Percentiles rank a stretch among this genome's conserved stretches.
Evolutionary conservation across 2,113 vertebrate species (phyloP).

Genomic region (Irena cyanogastra): DNA sequence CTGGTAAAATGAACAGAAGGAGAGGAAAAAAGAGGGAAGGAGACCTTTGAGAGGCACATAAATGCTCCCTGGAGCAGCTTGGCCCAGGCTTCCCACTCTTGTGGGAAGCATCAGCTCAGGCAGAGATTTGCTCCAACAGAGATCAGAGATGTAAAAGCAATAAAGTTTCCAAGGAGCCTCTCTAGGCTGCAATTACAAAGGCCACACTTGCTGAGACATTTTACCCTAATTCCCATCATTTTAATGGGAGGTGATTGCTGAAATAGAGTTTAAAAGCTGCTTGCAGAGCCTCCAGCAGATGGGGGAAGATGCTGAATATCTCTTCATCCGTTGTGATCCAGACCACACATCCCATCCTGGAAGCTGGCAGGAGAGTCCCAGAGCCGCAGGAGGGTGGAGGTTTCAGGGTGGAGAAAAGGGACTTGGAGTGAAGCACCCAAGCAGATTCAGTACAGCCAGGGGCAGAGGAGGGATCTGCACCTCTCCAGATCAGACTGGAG

Average conservation of each 20-base stretch:
- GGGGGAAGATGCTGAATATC: neutral
- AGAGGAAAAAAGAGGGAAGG: neutral
- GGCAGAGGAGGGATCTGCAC: neutral
- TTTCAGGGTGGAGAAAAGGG: neutral
- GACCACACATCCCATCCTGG: fast-evolving
- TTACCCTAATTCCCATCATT: neutral
- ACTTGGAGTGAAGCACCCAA: neutral
- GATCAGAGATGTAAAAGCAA: neutral
- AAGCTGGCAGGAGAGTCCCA: neutral
- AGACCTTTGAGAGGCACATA: neutral
- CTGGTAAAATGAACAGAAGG: slow-evolving; percentile 15
- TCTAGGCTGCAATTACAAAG: neutral
- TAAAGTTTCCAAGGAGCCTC: neutral
- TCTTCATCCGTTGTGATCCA: fast-evolving
- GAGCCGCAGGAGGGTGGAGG: neutral
- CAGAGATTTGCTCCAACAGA: neutral
- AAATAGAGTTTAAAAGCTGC: neutral
- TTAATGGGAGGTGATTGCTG: neutral
- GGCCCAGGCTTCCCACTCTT: neutral
- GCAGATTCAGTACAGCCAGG: neutral
- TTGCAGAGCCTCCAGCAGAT: fast-evolving
- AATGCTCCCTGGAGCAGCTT: neutral
- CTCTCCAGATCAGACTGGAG: neutral
- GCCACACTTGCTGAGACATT: neutral
- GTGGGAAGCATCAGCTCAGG: neutral